phyloP scores from a whole-genome alignment of 1,140 invertebrate species.

The Trachymyrmex cornetzi region DNA sequence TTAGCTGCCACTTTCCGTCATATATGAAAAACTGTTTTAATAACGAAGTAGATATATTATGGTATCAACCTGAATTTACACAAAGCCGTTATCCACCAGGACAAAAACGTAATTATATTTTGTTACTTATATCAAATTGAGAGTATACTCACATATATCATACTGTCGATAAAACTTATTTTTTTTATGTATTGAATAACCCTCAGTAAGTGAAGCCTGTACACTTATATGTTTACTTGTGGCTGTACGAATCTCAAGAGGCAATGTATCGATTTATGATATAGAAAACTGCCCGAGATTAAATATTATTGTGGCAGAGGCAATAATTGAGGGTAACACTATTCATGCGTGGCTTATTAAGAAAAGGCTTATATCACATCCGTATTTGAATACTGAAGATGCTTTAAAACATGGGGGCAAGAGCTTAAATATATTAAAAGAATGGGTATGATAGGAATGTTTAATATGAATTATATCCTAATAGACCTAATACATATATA shows the following conservation, averaged over 20 bases:
- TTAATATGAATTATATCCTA: background rate
- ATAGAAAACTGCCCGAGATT: slow-evolving; percentile 76
- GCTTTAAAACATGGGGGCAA: slow-evolving; percentile 81
- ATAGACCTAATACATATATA: background rate
- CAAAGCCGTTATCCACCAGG: slow-evolving; percentile 85
- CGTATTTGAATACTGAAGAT: slow-evolving; percentile 82
- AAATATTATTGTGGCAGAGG: slow-evolving; percentile 80
- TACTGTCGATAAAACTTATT: background rate
- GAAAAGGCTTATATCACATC: slow-evolving; percentile 79
- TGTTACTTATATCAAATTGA: slow-evolving; percentile 6
- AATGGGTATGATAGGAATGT: slow-evolving; percentile 82
- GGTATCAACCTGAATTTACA: slow-evolving; percentile 83
- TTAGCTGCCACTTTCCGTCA: slow-evolving; percentile 77
- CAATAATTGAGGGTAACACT: slow-evolving; percentile 83
- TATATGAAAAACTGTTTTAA: slow-evolving; percentile 77
- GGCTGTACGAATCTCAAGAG: slow-evolving; percentile 80
- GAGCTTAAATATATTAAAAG: slow-evolving; percentile 79
- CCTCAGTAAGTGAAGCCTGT: slow-evolving; percentile 82
- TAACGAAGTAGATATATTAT: slow-evolving; percentile 77
- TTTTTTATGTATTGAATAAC: slow-evolving; percentile 2
- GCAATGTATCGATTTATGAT: slow-evolving; percentile 72
- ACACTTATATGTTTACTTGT: slow-evolving; percentile 85
- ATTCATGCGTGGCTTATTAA: slow-evolving; percentile 80
- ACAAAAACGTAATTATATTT: slow-evolving; percentile 80
- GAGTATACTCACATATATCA: slow-evolving; percentile 1